Conservation (phyloP, 1,140 invertebrate species). For the Neelides sp. region DNA sequence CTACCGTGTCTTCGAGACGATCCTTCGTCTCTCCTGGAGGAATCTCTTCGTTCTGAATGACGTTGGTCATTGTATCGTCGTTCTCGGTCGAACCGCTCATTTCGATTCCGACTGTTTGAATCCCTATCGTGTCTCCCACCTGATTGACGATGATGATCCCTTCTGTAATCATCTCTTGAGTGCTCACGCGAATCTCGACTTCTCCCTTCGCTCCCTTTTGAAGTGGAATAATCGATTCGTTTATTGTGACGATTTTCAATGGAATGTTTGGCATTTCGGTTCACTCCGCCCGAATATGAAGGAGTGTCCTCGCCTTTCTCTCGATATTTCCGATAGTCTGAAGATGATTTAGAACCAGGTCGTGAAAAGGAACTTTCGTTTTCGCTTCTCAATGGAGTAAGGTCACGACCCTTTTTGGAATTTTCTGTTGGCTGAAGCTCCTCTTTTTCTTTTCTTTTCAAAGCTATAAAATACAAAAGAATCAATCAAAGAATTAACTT, state of each 20-base stretch:
- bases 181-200: slow-evolving; percentile 11
- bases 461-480: slow-evolving; percentile 36
- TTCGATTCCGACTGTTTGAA: slow-evolving; percentile 27
- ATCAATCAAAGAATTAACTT: slow-evolving; percentile 3
- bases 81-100: slow-evolving; percentile 31
- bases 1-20: slow-evolving; percentile 45
- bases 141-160: slow-evolving; percentile 22
- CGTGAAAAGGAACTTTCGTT: slow-evolving; percentile 24
- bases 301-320: slow-evolving; percentile 33
- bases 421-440: slow-evolving; percentile 39
- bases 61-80: slow-evolving; percentile 31
- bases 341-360: slow-evolving; percentile 32
- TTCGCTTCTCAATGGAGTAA: slow-evolving; percentile 38
- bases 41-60: slow-evolving; percentile 28
- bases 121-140: slow-evolving; percentile 34
- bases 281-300: slow-evolving; percentile 24
- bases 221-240: slow-evolving; percentile 21
- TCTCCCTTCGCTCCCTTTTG: slow-evolving; percentile 14
- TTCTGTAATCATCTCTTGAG: neutral
- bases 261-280: slow-evolving; percentile 30
- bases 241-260: slow-evolving; percentile 30
- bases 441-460: slow-evolving; percentile 53
- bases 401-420: slow-evolving; percentile 34
- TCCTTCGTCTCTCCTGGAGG: slow-evolving; percentile 26
- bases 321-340: slow-evolving; percentile 47